These are phyloP conservation scores for Xestoiulus laeticollis DNA, from an alignment of 2,888 invertebrate species.

Conservation along the genomic window DNA sequence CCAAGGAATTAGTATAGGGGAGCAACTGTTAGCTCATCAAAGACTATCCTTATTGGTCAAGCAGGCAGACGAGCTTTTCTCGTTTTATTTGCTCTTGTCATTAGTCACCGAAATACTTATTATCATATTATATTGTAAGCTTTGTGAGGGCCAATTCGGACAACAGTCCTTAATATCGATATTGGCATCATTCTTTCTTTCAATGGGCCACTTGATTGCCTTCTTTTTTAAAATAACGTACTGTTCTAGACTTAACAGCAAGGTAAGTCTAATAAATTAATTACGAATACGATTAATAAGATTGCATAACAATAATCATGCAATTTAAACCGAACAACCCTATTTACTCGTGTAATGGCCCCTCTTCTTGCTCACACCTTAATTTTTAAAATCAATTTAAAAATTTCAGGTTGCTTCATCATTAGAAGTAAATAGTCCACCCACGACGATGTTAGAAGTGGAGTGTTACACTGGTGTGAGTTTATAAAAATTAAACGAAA, in stretches of 20 bases:
- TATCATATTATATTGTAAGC: neutral
- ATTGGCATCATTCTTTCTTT: neutral
- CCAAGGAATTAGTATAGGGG: no score
- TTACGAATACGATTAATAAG: no score
- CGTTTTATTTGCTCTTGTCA: neutral
- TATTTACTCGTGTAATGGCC: no score
- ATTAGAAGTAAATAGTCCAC: neutral
- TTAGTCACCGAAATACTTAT: neutral
- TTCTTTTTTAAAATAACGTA: neutral
- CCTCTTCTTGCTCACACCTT: no score
- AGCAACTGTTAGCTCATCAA: neutral
- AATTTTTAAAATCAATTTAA: no score
- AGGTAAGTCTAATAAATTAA: neutral
- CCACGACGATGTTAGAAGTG: neutral
- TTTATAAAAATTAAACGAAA: neutral
- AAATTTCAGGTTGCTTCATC: neutral
- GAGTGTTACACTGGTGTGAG: neutral
- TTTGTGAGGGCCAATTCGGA: neutral
- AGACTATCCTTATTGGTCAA: neutral
- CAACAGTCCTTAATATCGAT: neutral
- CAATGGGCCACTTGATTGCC: neutral
- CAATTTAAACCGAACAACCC: no score
- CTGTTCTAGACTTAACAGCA: neutral
- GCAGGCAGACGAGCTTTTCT: slow-evolving; percentile 13
- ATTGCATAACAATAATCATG: no score